phyloP scores from a whole-genome alignment of 2,113 vertebrate species.

The Nothoprocta perdicaria region DNA sequence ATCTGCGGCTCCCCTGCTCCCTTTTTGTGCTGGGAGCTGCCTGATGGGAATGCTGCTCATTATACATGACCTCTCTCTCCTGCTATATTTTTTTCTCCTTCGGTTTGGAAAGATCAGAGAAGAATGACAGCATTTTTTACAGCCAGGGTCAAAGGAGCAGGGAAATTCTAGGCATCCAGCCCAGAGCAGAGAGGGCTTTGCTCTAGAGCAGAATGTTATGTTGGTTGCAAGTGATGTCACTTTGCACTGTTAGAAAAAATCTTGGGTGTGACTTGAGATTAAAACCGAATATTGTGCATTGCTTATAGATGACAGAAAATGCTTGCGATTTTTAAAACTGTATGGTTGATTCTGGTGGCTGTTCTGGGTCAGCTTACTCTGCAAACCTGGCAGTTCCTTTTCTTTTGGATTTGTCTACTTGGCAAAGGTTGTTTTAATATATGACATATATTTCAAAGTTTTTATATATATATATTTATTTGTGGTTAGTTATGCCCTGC shows the following conservation, averaged over 20 bases:
- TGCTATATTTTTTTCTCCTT: neutral
- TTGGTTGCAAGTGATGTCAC: neutral
- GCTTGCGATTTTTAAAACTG: neutral
- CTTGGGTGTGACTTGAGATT: neutral
- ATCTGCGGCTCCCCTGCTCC: neutral
- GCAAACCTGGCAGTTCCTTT: neutral
- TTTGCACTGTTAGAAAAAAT: neutral
- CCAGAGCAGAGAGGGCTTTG: rapidly evolving
- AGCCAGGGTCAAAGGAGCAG: neutral
- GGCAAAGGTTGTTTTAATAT: neutral
- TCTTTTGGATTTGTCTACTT: neutral
- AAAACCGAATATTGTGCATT: neutral
- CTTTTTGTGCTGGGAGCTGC: neutral
- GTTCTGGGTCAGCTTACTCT: neutral
- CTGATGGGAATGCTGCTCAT: neutral
- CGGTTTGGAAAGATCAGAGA: neutral
- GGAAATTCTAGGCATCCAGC: neutral
- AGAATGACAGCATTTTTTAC: neutral
- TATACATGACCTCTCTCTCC: neutral
- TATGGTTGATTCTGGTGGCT: neutral
- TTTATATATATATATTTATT: too few relatives aligned
- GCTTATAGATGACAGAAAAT: neutral
- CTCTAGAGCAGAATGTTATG: neutral
- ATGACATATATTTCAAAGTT: neutral
- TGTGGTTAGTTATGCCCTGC: neutral